These are phyloP conservation scores for Monochamus alternatus DNA, from an alignment of 2,888 invertebrate genomes.

Conservation along the genomic window DNA sequence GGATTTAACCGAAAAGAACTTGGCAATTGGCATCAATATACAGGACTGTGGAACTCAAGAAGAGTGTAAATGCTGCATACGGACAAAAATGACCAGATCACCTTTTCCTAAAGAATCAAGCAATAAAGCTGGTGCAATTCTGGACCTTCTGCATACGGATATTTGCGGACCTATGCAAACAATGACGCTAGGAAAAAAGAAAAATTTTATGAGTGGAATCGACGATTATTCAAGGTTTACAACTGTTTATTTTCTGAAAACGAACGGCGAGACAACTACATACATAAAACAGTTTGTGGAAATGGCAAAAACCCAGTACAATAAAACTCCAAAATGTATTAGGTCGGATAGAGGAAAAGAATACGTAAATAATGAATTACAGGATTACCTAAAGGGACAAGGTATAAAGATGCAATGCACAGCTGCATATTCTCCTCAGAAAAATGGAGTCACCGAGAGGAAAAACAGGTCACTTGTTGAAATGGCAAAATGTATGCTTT, in stretches of 20 bases:
- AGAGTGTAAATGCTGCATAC: conserved; percentile 16
- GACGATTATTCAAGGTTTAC: conserved; percentile 62
- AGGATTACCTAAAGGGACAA: neutral
- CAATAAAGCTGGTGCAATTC: neutral
- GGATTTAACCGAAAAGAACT: neutral
- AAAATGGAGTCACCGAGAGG: conserved; percentile 45
- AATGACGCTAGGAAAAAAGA: conserved; percentile 53
- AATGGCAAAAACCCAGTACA: conserved; percentile 25
- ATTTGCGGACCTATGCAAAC: conserved; percentile 62
- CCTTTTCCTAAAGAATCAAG: neutral
- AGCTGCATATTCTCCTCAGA: conserved; percentile 43
- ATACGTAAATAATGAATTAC: conserved; percentile 9
- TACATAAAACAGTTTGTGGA: conserved; percentile 16
- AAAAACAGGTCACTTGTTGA: conserved; percentile 42
- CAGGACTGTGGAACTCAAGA: conserved; percentile 8
- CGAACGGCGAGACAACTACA: conserved; percentile 6
- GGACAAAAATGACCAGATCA: conserved; percentile 22
- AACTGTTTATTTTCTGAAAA: conserved; percentile 50
- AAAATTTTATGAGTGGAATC: conserved; percentile 60
- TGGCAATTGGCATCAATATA: conserved; percentile 21
- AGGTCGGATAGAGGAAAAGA: conserved; percentile 23
- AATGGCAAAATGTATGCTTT: conserved; percentile 37
- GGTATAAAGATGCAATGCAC: conserved; percentile 14
- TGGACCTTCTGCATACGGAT: conserved; percentile 59
- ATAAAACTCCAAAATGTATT: conserved; percentile 27